Percentiles rank a stretch among this genome's conserved stretches.
phyloP scores from a whole-genome alignment of 2,113 vertebrate species.

The Cathartes aura region DNA sequence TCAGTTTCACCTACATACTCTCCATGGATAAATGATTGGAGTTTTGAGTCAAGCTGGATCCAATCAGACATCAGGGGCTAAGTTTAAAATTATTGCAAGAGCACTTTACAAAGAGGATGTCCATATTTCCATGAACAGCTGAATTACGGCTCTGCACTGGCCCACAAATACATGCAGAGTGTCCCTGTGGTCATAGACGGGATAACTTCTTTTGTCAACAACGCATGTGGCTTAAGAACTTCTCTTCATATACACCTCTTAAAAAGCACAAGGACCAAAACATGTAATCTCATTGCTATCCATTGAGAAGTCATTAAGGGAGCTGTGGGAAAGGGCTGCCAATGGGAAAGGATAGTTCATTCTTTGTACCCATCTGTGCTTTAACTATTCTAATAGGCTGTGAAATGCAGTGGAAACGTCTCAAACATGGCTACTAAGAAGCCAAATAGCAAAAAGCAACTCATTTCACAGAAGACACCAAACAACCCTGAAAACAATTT shows the following conservation, averaged over 20 bases:
- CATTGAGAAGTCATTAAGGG: not conserved
- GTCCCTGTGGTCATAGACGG: not conserved
- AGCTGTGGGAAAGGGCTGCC: not conserved
- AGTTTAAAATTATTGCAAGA: not conserved
- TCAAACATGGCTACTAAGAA: not conserved
- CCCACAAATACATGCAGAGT: not conserved
- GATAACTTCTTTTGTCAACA: not conserved
- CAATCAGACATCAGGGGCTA: not conserved
- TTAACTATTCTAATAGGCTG: not conserved
- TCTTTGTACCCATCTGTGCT: not conserved
- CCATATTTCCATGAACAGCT: not conserved
- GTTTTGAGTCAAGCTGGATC: not conserved
- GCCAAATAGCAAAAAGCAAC: not conserved
- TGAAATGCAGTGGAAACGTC: not conserved
- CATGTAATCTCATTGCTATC: not conserved
- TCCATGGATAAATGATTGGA: not conserved
- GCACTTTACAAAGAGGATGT: not conserved
- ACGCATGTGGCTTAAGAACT: not conserved
- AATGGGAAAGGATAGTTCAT: not conserved
- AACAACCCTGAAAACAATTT: not conserved
- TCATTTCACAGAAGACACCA: not conserved
- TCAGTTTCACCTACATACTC: not conserved
- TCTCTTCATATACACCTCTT: not conserved
- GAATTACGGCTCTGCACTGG: not conserved
- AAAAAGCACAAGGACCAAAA: not conserved